A percentile compares a stretch with the other conserved stretches of the same genome.
phyloP scores from a whole-genome alignment of 2,113 vertebrate genomes.

The Cepphus grylle region DNA sequence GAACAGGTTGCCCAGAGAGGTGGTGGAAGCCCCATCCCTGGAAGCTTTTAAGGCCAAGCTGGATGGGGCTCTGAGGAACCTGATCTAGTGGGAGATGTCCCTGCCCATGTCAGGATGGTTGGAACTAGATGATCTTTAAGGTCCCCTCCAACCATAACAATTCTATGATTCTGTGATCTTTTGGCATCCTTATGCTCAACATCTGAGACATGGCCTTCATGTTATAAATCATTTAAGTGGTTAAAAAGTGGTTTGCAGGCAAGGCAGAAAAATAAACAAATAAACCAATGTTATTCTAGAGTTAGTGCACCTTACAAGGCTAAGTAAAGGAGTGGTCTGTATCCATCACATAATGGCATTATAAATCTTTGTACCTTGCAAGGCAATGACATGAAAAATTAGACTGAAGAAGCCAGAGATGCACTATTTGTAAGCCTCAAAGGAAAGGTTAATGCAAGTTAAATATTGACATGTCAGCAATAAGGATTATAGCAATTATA shows the following conservation, averaged over 20 bases:
- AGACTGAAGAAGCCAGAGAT: slow-evolving; percentile 69
- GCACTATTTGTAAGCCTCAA: slow-evolving; percentile 73
- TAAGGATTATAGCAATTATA: slow-evolving; percentile 79
- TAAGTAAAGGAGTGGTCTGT: slow-evolving; percentile 59
- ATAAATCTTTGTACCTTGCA: slow-evolving; percentile 73
- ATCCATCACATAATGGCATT: slow-evolving; percentile 69
- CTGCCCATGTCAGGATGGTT: no score
- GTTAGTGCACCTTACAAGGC: slow-evolving; percentile 44
- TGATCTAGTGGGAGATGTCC: no score
- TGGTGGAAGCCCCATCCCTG: no score
- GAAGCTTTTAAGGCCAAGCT: no score
- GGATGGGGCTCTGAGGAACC: no score
- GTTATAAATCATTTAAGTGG: not conserved
- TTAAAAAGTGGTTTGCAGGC: slow-evolving; percentile 16
- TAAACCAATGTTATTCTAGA: slow-evolving; percentile 22
- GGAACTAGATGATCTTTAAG: no score
- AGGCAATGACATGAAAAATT: slow-evolving; percentile 78
- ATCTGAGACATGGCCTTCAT: not conserved
- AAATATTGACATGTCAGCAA: slow-evolving; percentile 82
- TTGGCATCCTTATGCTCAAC: not conserved
- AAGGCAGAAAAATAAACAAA: slow-evolving; percentile 53
- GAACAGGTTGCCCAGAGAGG: no score
- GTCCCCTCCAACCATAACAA: no score
- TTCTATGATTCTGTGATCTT: not conserved
- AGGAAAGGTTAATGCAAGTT: slow-evolving; percentile 82